Evolutionary conservation across 2,797 vertebrate species (phyloP).

Genomic region (Xenopus petersii): DNA sequence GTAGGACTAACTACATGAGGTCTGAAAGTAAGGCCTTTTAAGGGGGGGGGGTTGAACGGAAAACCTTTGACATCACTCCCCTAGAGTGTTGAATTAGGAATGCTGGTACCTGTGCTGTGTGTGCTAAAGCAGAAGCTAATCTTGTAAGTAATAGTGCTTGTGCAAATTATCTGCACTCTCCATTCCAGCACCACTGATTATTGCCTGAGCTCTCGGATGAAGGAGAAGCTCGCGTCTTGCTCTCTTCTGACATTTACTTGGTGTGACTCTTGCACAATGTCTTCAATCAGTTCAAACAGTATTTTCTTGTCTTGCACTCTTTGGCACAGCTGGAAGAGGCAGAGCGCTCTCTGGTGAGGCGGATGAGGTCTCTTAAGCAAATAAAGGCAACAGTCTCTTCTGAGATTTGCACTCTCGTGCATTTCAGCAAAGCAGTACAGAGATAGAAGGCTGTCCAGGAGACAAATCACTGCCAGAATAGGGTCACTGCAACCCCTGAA

Average conservation of each 20-base stretch:
- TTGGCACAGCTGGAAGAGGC: constrained; percentile 65
- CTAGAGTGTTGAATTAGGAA: no score
- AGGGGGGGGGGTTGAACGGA: no score
- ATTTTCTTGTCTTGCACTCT: constrained; percentile 49
- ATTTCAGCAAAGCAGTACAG: constrained; percentile 78
- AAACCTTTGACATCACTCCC: no score
- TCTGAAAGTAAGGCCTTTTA: no score
- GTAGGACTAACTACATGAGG: no score
- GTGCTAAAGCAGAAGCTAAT: no score
- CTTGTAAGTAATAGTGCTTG: no score
- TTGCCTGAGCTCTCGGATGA: neutral
- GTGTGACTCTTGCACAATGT: neutral
- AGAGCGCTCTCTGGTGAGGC: constrained; percentile 58
- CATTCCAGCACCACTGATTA: neutral
- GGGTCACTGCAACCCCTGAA: neutral
- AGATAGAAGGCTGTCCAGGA: constrained; percentile 61
- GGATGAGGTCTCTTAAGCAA: constrained; percentile 59
- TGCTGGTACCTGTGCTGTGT: no score
- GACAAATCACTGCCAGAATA: constrained; percentile 9
- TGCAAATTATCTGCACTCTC: neutral
- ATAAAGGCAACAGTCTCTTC: constrained; percentile 66
- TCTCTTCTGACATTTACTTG: neutral
- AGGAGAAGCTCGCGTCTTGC: neutral
- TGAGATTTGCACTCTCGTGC: constrained; percentile 69
- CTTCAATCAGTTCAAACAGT: constrained; percentile 2